Percentiles rank a stretch among this genome's conserved stretches.
These are phyloP conservation scores for Ornithoptera alexandrae DNA, from an alignment of 2,888 invertebrate species.

Conservation along the genomic window DNA sequence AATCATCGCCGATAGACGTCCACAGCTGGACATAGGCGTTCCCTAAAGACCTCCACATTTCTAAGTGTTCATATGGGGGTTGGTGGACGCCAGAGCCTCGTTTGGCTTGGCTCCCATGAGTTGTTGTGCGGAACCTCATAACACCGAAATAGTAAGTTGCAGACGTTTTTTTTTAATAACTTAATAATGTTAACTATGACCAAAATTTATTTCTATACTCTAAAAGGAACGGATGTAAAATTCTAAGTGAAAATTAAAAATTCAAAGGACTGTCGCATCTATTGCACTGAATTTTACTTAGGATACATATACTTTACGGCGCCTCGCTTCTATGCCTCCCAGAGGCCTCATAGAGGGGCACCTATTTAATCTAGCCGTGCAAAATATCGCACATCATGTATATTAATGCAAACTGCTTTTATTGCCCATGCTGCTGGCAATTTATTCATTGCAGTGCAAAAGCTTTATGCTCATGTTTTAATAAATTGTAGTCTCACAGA, in stretches of 20 bases:
- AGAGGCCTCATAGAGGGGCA: conserved; percentile 60
- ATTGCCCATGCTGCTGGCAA: conserved; percentile 56
- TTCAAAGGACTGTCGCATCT: conserved; percentile 1
- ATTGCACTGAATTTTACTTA: not conserved
- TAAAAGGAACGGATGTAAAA: not conserved
- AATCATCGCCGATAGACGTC: too few species aligned
- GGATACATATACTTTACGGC: conserved; percentile 29
- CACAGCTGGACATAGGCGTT: too few species aligned
- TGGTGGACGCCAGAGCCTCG: too few species aligned
- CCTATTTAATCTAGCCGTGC: conserved; percentile 64
- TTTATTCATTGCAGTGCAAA: conserved; percentile 58
- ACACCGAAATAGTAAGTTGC: too few species aligned
- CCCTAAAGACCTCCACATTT: too few species aligned
- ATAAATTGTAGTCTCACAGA: conserved; percentile 26
- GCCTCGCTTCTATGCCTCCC: conserved; percentile 53
- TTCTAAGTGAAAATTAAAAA: not conserved
- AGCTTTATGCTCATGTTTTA: conserved; percentile 33
- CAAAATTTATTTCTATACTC: not conserved
- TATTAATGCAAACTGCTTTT: conserved; percentile 66
- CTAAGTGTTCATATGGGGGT: too few species aligned
- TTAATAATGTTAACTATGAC: too few species aligned
- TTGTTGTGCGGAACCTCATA: too few species aligned
- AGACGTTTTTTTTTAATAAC: too few species aligned
- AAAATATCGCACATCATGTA: conserved; percentile 68
- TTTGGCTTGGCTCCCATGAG: too few species aligned